Conservation (phyloP, 2,797 vertebrate genomes). For the Pantherophis vulpinus region DNA sequence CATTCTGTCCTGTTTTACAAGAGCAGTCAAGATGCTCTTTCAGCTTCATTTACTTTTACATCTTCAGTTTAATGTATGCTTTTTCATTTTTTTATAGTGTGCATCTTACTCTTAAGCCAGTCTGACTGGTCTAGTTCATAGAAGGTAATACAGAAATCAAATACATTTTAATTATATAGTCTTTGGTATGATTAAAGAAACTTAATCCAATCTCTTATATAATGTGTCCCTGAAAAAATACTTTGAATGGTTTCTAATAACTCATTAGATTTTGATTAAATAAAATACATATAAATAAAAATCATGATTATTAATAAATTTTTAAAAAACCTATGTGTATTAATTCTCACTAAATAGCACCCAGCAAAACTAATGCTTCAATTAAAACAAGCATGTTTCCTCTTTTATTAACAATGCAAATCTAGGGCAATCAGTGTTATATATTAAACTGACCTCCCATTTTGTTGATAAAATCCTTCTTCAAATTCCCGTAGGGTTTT, state of each 20-base stretch:
- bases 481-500: constrained; percentile 93
- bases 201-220: background rate
- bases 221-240: background rate
- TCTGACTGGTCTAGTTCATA: background rate
- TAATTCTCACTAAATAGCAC: background rate
- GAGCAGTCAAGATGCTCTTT: background rate
- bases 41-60: background rate
- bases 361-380: background rate
- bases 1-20: background rate
- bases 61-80: background rate
- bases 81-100: background rate
- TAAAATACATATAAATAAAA: background rate
- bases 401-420: background rate
- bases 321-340: background rate
- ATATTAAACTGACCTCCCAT: constrained; percentile 83
- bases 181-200: background rate
- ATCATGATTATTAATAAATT: background rate
- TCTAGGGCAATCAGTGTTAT: background rate
- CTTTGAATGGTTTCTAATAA: background rate
- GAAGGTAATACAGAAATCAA: background rate
- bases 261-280: background rate
- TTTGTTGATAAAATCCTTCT: constrained; percentile 93
- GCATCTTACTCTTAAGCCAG: background rate
- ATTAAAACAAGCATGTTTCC: background rate
- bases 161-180: background rate